phyloP scores from a whole-genome alignment of 2,888 invertebrate genomes.

The Cataglyphis cursor region DNA sequence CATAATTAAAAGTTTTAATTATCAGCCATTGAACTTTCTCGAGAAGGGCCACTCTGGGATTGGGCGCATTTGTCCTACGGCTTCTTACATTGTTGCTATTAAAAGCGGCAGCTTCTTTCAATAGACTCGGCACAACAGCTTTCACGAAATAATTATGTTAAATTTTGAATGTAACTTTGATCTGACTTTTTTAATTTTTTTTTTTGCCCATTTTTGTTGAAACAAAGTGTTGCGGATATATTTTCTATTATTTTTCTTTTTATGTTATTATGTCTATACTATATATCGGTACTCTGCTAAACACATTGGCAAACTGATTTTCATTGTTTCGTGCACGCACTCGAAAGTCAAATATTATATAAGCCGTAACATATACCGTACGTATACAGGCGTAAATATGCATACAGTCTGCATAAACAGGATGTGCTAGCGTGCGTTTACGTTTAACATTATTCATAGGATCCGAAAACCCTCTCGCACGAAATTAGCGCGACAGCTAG shows the following conservation, averaged over 20 bases:
- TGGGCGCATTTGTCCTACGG: slow-evolving; percentile 39
- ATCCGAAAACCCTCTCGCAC: slow-evolving; percentile 58
- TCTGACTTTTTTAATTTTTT: background rate
- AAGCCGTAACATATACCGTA: slow-evolving; percentile 46
- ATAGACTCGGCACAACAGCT: slow-evolving; percentile 32
- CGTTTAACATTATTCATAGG: slow-evolving; percentile 72
- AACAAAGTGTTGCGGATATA: background rate
- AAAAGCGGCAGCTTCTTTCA: slow-evolving; percentile 42
- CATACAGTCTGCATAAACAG: slow-evolving; percentile 65
- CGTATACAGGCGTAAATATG: slow-evolving; percentile 63
- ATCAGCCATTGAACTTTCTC: slow-evolving; percentile 63
- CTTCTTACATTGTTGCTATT: slow-evolving; percentile 47
- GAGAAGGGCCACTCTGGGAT: slow-evolving; percentile 33
- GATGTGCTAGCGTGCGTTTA: slow-evolving; percentile 40
- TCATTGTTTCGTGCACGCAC: slow-evolving; percentile 65
- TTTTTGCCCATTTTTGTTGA: background rate
- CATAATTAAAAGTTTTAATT: slow-evolving; percentile 82
- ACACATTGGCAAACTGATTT: slow-evolving; percentile 62
- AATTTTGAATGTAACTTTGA: slow-evolving; percentile 21
- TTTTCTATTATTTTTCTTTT: background rate
- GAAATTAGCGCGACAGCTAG: slow-evolving; percentile 71
- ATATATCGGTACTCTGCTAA: slow-evolving; percentile 39
- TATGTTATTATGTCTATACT: background rate
- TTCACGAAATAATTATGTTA: slow-evolving; percentile 42
- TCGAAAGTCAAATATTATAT: slow-evolving; percentile 60